phyloP scores from a whole-genome alignment of 2,888 invertebrate genomes.

The Portevinia maculata region DNA sequence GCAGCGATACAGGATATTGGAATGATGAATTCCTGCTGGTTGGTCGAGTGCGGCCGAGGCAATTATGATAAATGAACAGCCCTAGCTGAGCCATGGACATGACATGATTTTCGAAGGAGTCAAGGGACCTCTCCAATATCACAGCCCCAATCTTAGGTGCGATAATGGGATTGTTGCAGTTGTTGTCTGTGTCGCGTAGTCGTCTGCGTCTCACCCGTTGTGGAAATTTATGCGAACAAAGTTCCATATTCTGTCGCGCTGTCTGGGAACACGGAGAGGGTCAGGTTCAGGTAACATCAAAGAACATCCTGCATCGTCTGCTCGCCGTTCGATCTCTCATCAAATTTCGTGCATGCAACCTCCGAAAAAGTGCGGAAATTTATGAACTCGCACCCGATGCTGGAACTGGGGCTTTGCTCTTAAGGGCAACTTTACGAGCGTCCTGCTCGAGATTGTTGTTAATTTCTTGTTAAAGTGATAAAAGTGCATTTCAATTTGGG shows the following conservation, averaged over 20 bases:
- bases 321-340: conserved; percentile 62
- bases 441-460: conserved; percentile 64
- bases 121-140: conserved; percentile 45
- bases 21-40: conserved; percentile 75
- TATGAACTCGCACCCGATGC: conserved; percentile 48
- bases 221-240: conserved; percentile 68
- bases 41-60: conserved; percentile 63
- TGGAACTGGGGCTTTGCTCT: conserved; percentile 32
- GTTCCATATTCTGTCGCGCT: conserved; percentile 41
- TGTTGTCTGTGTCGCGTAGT: conserved; percentile 47
- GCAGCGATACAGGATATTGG: conserved; percentile 61
- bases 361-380: conserved; percentile 54
- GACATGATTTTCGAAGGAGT: conserved; percentile 50
- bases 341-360: conserved; percentile 58
- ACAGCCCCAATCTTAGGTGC: conserved; percentile 64
- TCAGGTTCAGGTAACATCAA: conserved; percentile 43
- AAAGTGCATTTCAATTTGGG: conserved; percentile 50
- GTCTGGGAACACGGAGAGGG: conserved; percentile 38
- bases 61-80: conserved; percentile 75
- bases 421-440: conserved; percentile 64
- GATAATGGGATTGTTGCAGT: conserved; percentile 71
- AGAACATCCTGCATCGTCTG: conserved; percentile 12
- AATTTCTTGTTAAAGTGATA: conserved; percentile 71
- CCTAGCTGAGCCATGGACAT: conserved; percentile 62
- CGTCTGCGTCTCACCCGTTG: conserved; percentile 53